Conservation (phyloP, 2,888 invertebrate species). For the Pristionchus entomophagus region DNA sequence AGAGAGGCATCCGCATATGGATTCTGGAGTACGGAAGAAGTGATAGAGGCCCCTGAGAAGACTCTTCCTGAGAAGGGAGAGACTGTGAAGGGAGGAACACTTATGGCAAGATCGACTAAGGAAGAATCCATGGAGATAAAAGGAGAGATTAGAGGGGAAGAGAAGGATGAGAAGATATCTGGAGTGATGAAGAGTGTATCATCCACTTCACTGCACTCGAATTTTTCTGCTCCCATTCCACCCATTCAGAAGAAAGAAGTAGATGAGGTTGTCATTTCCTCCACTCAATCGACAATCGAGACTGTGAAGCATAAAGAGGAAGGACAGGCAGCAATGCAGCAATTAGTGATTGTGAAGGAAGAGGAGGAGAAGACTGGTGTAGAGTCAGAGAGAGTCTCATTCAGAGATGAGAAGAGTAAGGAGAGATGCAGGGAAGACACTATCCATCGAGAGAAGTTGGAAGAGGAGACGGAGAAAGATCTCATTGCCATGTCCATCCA, state of each 20-base stretch:
- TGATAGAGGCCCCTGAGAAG: not conserved
- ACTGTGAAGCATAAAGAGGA: constrained; percentile 1
- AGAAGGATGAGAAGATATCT: not conserved
- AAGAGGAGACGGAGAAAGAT: not conserved
- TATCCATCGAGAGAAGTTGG: not conserved
- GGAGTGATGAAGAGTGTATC: not conserved
- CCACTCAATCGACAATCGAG: not conserved
- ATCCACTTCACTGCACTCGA: not conserved
- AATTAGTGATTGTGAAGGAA: not conserved
- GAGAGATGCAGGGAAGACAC: no score
- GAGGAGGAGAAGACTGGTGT: not conserved
- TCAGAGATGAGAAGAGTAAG: not conserved
- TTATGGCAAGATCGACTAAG: not conserved
- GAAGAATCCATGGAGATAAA: not conserved
- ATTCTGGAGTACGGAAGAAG: constrained; percentile 16
- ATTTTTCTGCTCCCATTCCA: not conserved
- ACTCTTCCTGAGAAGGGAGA: not conserved
- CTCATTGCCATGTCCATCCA: not conserved
- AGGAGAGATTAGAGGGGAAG: not conserved
- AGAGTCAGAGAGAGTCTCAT: not conserved
- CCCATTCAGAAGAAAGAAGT: not conserved
- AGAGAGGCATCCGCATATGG: not conserved
- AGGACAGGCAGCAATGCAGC: no score
- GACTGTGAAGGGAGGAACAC: not conserved
- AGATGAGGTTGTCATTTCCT: not conserved